These are phyloP conservation scores for Crocallis elinguaria DNA, from an alignment of 2,888 invertebrate species.

Conservation along the genomic window DNA sequence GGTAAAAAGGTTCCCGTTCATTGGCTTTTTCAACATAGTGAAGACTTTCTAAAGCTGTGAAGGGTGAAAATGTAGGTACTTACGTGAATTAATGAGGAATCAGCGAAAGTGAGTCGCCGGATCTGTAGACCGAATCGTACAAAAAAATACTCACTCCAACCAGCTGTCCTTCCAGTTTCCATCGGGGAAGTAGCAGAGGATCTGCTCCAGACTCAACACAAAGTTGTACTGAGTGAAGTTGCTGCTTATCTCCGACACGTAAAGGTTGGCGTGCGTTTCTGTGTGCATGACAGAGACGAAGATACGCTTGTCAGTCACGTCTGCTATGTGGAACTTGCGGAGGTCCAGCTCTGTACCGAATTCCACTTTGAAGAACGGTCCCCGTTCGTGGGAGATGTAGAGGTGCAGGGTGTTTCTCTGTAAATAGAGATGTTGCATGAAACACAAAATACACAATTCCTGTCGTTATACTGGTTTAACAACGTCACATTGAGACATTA, in stretches of 20 bases:
- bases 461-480: background rate
- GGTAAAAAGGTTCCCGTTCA: too few species aligned
- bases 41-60: too few species aligned
- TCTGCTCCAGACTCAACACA: slow-evolving; percentile 90
- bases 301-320: slow-evolving; percentile 91
- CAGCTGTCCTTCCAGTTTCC: slow-evolving; percentile 92
- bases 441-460: background rate
- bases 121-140: too few species aligned
- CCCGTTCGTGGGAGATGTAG: slow-evolving; percentile 90
- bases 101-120: too few species aligned
- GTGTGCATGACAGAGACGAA: slow-evolving; percentile 93
- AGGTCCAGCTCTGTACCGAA: slow-evolving; percentile 89
- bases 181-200: slow-evolving; percentile 94
- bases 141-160: slow-evolving; percentile 89
- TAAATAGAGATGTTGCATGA: slow-evolving; percentile 30
- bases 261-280: slow-evolving; percentile 89
- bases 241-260: slow-evolving; percentile 89
- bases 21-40: too few species aligned
- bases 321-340: slow-evolving; percentile 91
- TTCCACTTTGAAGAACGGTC: slow-evolving; percentile 88
- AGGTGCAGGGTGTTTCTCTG: slow-evolving; percentile 85
- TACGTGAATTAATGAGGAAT: too few species aligned
- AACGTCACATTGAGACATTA: too few species aligned
- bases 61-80: too few species aligned
- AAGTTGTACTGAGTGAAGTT: slow-evolving; percentile 88